A percentile compares a stretch with the other conserved stretches of the same genome.
These are phyloP conservation scores for Eurypyga helias DNA, from an alignment of 2,113 vertebrate species.

Conservation along the genomic window DNA sequence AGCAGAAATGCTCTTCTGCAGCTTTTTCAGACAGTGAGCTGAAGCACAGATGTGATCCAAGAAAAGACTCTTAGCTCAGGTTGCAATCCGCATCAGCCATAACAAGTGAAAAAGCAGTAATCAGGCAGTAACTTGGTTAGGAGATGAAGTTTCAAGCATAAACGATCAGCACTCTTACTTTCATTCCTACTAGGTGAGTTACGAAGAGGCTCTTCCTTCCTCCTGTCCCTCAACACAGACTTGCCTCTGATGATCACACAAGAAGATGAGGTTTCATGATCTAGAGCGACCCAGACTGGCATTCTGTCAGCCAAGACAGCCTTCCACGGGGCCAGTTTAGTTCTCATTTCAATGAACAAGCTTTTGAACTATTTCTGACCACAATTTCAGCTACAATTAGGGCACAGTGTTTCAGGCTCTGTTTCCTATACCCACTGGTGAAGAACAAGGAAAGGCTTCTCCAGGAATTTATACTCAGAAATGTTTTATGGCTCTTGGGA, in stretches of 20 bases:
- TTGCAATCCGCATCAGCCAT: background rate
- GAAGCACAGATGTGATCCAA: background rate
- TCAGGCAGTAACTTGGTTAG: background rate
- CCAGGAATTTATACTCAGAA: background rate
- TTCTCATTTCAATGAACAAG: background rate
- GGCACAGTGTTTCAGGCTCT: background rate
- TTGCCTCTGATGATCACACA: background rate
- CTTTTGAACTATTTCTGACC: background rate
- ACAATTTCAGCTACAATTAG: no score
- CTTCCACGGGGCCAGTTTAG: background rate
- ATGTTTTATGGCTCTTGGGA: background rate
- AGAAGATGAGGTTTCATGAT: background rate
- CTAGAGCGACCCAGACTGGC: background rate
- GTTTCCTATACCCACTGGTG: background rate
- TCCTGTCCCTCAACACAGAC: background rate
- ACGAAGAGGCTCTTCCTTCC: background rate
- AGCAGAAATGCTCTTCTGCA: background rate
- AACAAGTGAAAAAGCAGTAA: background rate
- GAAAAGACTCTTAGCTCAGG: background rate
- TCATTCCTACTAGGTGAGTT: background rate
- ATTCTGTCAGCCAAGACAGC: background rate
- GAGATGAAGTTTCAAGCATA: background rate
- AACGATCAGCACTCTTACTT: background rate
- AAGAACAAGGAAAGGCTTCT: background rate
- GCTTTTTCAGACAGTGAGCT: background rate